phyloP scores from a whole-genome alignment of 2,888 invertebrate species.

The Unio pictorum region DNA sequence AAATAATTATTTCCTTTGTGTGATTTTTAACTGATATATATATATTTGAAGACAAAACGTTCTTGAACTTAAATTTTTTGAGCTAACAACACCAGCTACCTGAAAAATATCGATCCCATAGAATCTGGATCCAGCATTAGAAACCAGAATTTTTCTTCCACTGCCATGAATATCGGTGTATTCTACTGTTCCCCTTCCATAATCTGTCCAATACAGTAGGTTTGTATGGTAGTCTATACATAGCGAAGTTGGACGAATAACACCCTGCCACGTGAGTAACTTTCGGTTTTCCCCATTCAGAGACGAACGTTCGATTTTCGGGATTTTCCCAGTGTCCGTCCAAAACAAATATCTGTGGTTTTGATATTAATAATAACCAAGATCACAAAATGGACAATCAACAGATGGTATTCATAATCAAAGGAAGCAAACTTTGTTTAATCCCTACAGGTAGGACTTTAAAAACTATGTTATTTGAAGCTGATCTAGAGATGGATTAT shows the following conservation, averaged over 20 bases:
- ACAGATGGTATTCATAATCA: no score
- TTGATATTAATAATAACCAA: no score
- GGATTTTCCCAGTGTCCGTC: constrained; percentile 16
- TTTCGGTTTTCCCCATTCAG: constrained; percentile 14
- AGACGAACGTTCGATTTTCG: constrained; percentile 24
- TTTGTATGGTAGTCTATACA: constrained; percentile 10
- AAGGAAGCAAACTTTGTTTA: no score
- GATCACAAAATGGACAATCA: no score
- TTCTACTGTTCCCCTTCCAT: constrained; percentile 15
- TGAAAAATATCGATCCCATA: constrained; percentile 26
- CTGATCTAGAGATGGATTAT: no score
- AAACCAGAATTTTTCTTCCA: constrained; percentile 13
- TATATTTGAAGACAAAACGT: no score
- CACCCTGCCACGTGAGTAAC: constrained; percentile 16
- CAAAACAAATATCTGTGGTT: constrained; percentile 23
- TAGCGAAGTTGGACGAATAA: constrained; percentile 14
- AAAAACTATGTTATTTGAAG: no score
- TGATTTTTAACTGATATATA: no score
- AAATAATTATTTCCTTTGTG: no score
- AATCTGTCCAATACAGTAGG: constrained; percentile 24
- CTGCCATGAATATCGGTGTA: constrained; percentile 16
- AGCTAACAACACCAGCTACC: constrained; percentile 4
- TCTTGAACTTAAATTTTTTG: no score
- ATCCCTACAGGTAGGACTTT: no score
- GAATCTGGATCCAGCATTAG: constrained; percentile 6